Evolutionary conservation across 1,140 invertebrate species (phyloP), one percentile per base, ranked within the genome.

Genomic region (Maniola jurtina): DNA sequence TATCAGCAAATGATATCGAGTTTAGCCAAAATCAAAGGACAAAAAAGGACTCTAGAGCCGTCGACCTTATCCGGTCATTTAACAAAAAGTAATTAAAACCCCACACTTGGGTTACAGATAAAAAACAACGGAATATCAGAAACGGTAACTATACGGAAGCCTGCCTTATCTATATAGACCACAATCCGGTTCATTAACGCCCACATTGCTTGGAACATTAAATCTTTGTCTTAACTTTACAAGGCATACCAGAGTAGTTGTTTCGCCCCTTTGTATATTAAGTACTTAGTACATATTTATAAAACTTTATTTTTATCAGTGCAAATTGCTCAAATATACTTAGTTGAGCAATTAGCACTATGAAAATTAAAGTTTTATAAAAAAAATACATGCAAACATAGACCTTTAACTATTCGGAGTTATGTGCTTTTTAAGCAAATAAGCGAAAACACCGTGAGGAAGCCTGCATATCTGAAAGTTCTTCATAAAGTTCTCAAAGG

Each of bases 141-240:
- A 15, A 6, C 15, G 11, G 33, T 55, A 9, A 55, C 52, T 34
- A 55, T 11, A 55, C 52, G 52, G 52, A 55, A 55, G 16, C 33
- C 25, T 34, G 52, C 25, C 33, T 55, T 34, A 55, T 55, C 52
- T 55, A 55, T 55, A 11, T 34, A 13, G 52, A 25, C 25, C 52
- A 13, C 16, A 34, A 55, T 55, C 52, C 52, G 33, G 52, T 55
- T 34, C n/a, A 55, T 34, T 55, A 34, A 25, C 33, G 52, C 25
- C 25, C 13, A 55, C 25, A 50, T 50, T 55, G 11, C 48, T 25
- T 25, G 25, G 13, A 25, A 14, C 34, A 33, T 34, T 55, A 55
- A 55, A 55, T 34, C 52, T 55, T 55, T 55, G 52, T 55, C 52
- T 55, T 55, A 34, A 25, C 34, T n/a, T 10, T 13, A 14, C 48